Conservation (phyloP, 2,113 vertebrate genomes). For the Menidia beryllina region DNA sequence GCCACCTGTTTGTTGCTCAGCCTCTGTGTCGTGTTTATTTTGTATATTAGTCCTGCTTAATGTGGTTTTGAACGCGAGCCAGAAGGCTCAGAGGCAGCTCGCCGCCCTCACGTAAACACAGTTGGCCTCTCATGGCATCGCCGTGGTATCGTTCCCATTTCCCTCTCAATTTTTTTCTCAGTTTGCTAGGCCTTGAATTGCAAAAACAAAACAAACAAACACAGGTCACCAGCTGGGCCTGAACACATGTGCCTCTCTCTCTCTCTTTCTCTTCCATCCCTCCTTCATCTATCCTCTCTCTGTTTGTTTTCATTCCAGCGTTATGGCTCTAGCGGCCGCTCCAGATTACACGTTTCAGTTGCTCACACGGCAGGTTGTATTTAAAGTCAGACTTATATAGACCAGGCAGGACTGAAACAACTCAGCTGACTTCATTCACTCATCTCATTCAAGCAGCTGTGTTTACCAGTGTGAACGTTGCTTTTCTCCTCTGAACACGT, state of each 20-base stretch:
- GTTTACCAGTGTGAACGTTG: conserved; percentile 35
- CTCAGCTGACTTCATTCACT: conserved; percentile 38
- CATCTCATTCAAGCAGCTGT: conserved; percentile 31
- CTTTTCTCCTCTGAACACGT: too few relatives aligned
- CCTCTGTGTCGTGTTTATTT: conserved; percentile 8
- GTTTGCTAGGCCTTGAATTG: conserved; percentile 7
- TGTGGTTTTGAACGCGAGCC: conserved; percentile 46
- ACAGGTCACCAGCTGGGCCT: conserved; percentile 23
- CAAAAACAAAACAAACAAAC: conserved; percentile 11
- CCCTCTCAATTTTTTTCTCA: conserved; percentile 43
- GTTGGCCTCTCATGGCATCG: conserved; percentile 11
- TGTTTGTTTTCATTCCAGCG: conserved; percentile 78
- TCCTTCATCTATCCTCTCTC: conserved; percentile 1
- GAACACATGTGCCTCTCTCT: not conserved
- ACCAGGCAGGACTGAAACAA: conserved; percentile 51
- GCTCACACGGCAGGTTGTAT: conserved; percentile 66
- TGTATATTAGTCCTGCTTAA: conserved; percentile 15
- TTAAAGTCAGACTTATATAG: conserved; percentile 68
- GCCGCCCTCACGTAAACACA: conserved; percentile 7
- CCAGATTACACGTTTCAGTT: conserved; percentile 67
- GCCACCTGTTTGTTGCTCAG: conserved; percentile 4
- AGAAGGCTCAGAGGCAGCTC: conserved; percentile 21
- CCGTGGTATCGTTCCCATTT: not conserved
- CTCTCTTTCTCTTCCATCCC: conserved; percentile 21
- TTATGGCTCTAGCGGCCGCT: conserved; percentile 40